Base-by-base conservation (phyloP, 2,113 vertebrate species). In the Hippocampus zosterae region DNA sequence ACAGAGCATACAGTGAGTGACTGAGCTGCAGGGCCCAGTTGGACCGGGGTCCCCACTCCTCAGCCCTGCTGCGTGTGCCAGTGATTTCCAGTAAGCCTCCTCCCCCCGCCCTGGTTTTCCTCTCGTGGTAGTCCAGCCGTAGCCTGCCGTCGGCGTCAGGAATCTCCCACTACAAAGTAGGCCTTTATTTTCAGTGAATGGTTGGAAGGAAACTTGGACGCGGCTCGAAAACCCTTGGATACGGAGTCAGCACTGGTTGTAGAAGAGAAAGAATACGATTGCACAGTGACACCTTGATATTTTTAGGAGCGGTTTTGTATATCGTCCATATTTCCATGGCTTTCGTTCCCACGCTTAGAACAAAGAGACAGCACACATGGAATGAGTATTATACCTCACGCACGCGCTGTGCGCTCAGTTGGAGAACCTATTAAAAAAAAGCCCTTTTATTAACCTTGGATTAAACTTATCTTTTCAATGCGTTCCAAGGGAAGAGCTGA, bases 41-140 rank as follows among this genome's bases (percentile, higher is more conserved):
- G 59, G 76, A 65, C 69, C 40, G 63, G 84, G 86, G 86, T 82
- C 84, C 77, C 87, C 73, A 81, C 69, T 46, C 33, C 76, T 78
- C 75, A 70, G 81, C 68, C 77, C 75, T 84, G 81, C 81, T 77
- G 85, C 76, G 68, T 65, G 77, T 83, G 69, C 87, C 81, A 83
- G 72, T 76, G 80, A 74, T 88, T 91, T 90, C 90, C 90, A 85
- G 90, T 88, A 89, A 90, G 81, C 69, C 78, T 74, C 75, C 89
- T 80, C 86, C 90, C 87, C 85, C 84, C 68, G 68, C 71, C 48
- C 50, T 78, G 83, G 80, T 89, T 89, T 85, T 79, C 73, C 82
- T 88, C 71, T 79, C 80, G 83, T 73, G 70, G 78, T 82, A 85
- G 85, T 40, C 82, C 81, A 84, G 75, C 78, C 80, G 69, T 81